Evolutionary conservation across 2,888 invertebrate species (phyloP).

Genomic region (Neuroscelio doddi): DNA sequence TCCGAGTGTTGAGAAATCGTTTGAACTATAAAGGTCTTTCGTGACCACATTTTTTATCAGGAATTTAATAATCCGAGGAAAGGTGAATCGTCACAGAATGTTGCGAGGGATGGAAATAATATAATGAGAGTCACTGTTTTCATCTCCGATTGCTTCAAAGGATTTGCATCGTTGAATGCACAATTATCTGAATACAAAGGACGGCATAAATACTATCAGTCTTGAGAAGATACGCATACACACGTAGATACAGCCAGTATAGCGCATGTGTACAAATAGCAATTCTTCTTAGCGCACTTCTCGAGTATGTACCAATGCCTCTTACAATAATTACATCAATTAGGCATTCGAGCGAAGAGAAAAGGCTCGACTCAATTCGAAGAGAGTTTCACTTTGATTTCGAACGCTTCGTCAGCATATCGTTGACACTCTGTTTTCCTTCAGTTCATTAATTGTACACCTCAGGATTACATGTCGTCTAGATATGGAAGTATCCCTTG

Average conservation of each 20-base stretch:
- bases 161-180: conserved; percentile 47
- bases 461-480: too few relatives aligned
- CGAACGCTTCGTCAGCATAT: conserved; percentile 48
- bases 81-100: too few relatives aligned
- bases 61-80: too few relatives aligned
- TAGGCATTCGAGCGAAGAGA: conserved; percentile 34
- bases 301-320: conserved; percentile 54
- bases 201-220: conserved; percentile 43
- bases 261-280: neutral
- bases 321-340: conserved; percentile 57
- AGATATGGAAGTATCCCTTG: too few relatives aligned
- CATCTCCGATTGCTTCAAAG: conserved; percentile 45
- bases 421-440: conserved; percentile 4
- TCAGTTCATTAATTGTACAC: neutral
- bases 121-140: conserved; percentile 42
- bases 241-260: neutral
- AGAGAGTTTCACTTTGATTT: conserved; percentile 54
- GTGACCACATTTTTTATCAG: too few relatives aligned
- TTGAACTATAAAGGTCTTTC: too few relatives aligned
- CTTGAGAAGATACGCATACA: conserved; percentile 13
- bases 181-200: conserved; percentile 51
- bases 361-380: neutral
- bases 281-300: conserved; percentile 32
- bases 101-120: too few relatives aligned
- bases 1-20: too few relatives aligned